A percentile compares a stretch with the other conserved stretches of the same genome.
These are phyloP conservation scores for Kradibia gibbosae DNA, from an alignment of 1,140 invertebrate genomes.

Conservation along the genomic window DNA sequence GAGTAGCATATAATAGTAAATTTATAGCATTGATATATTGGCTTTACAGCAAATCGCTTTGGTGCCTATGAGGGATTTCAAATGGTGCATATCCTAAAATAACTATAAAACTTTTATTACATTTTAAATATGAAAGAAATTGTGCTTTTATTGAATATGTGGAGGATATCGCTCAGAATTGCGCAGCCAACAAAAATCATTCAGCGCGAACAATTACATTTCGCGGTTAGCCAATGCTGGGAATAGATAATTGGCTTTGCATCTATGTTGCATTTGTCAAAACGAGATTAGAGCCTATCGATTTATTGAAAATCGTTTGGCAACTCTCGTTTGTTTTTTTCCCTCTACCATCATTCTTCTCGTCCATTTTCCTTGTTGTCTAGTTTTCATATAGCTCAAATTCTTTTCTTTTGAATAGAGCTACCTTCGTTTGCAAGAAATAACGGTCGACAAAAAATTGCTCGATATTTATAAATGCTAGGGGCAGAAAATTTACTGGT, in stretches of 20 bases:
- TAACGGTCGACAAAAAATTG: not conserved
- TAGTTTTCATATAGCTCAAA: not conserved
- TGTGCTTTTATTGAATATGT: too few species aligned
- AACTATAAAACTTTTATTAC: too few species aligned
- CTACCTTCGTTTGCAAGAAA: not conserved
- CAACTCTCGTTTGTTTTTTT: slow-evolving; percentile 15
- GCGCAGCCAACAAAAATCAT: not conserved
- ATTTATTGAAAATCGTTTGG: slow-evolving; percentile 36
- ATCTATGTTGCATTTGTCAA: slow-evolving; percentile 26
- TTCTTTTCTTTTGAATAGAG: not conserved
- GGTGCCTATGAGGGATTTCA: too few species aligned
- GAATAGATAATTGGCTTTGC: slow-evolving; percentile 31
- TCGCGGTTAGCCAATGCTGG: not conserved
- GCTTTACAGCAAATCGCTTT: not conserved
- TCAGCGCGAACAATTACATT: not conserved
- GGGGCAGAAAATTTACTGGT: not conserved
- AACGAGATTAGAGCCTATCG: slow-evolving; percentile 37
- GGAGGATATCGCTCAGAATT: not conserved
- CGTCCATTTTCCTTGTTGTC: not conserved
- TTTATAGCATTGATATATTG: not conserved
- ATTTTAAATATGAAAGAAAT: too few species aligned
- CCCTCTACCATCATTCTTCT: not conserved
- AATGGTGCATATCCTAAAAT: too few species aligned
- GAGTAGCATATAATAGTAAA: not conserved
- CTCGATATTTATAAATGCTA: slow-evolving; percentile 17